Evolutionary conservation across 2,113 vertebrate species (phyloP).

Genomic region (Coptodon bakossiorum): DNA sequence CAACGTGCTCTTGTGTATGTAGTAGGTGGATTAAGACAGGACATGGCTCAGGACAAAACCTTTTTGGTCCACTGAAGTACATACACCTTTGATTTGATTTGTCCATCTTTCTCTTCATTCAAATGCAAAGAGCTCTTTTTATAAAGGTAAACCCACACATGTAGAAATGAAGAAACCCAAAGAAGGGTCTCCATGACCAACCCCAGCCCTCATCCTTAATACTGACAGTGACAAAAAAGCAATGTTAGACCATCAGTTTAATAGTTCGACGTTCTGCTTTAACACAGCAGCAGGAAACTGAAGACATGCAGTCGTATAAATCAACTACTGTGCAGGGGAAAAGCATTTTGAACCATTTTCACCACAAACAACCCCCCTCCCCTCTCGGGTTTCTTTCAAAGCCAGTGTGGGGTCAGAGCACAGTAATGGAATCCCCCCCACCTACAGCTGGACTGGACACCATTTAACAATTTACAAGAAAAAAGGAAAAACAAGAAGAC

Average conservation of each 20-base stretch:
- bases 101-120: neutral
- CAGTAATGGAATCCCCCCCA: conserved; percentile 19
- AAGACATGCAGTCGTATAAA: conserved; percentile 22
- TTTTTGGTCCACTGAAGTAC: neutral
- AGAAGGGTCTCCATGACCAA: neutral
- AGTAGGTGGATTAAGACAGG: neutral
- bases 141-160: neutral
- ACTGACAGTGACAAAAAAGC: conserved; percentile 44
- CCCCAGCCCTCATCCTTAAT: neutral
- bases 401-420: neutral
- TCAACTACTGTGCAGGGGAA: neutral
- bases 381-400: neutral
- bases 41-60: neutral
- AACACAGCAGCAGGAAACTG: conserved; percentile 41
- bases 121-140: neutral
- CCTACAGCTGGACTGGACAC: conserved; percentile 6
- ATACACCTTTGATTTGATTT: neutral
- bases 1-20: conserved; percentile 2
- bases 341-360: conserved; percentile 29
- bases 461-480: conserved; percentile 44
- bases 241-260: conserved; percentile 19
- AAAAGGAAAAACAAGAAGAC: neutral
- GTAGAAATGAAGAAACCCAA: neutral
- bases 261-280: conserved; percentile 23
- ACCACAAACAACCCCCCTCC: conserved; percentile 30